Conservation (phyloP, 1,140 invertebrate genomes). For the Anoplophora glabripennis region DNA sequence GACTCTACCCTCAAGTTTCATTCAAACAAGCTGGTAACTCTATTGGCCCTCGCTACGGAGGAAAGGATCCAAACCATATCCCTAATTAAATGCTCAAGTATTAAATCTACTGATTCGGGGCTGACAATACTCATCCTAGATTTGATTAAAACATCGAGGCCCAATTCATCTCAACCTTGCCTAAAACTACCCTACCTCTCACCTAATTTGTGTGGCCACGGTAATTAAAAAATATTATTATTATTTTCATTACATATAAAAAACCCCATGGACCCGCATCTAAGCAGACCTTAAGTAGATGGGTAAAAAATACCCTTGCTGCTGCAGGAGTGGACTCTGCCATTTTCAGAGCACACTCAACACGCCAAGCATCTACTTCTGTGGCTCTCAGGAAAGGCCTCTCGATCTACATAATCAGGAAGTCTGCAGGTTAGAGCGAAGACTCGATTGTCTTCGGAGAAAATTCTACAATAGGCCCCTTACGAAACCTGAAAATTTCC, state of each 20-base stretch:
- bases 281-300: conserved; percentile 9
- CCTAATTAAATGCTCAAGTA: conserved; percentile 6
- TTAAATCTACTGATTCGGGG: conserved; percentile 43
- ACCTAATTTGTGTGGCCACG: not conserved
- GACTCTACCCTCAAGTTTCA: not conserved
- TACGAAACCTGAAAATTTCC: too few species aligned
- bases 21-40: conserved; percentile 19
- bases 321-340: not conserved
- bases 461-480: conserved; percentile 19
- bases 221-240: not conserved
- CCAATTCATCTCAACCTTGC: not conserved
- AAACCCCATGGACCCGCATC: not conserved
- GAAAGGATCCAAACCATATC: conserved; percentile 17
- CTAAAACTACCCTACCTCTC: not conserved
- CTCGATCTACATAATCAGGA: conserved; percentile 6
- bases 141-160: conserved; percentile 43
- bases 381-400: not conserved
- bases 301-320: not conserved
- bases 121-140: conserved; percentile 40
- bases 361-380: conserved; percentile 9
- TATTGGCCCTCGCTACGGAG: conserved; percentile 24
- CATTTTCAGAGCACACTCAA: conserved; percentile 8
- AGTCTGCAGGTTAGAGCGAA: conserved; percentile 7
- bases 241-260: conserved; percentile 1
- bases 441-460: not conserved